These are phyloP conservation scores for Tipula confusa DNA, from an alignment of 2,888 invertebrate genomes.

Conservation along the genomic window DNA sequence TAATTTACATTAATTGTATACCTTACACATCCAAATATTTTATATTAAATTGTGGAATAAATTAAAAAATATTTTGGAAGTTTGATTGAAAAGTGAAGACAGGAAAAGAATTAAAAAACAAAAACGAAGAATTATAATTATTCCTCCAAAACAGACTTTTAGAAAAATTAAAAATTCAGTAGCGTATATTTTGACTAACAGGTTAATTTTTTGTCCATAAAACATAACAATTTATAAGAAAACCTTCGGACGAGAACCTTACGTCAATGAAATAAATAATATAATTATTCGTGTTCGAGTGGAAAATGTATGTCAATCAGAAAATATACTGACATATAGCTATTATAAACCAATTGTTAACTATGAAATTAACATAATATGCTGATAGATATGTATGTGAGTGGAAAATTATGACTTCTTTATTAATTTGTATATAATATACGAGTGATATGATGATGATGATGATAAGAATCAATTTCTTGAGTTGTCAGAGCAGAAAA, in stretches of 20 bases:
- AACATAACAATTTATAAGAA: not conserved
- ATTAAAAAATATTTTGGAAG: slow-evolving; percentile 3
- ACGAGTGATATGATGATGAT: not conserved
- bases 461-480: not conserved
- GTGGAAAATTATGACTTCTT: not conserved
- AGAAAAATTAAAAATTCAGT: slow-evolving; percentile 7
- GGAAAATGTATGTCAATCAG: not conserved
- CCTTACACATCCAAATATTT: not conserved
- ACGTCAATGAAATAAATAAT: not conserved
- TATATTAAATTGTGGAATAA: slow-evolving; percentile 6
- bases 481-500: not conserved
- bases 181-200: slow-evolving; percentile 20
- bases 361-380: not conserved
- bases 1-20: slow-evolving; percentile 25
- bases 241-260: not conserved
- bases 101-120: slow-evolving; percentile 12
- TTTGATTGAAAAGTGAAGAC: slow-evolving; percentile 25
- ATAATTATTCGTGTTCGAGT: not conserved
- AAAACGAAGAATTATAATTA: slow-evolving; percentile 9
- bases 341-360: not conserved
- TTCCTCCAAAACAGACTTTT: not conserved
- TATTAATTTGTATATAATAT: not conserved
- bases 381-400: not conserved
- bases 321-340: not conserved
- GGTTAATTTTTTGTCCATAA: not conserved